Evolutionary conservation across 2,888 invertebrate species (phyloP), one percentile per base, ranked within the genome.

Genomic region (Melieria picta): DNA sequence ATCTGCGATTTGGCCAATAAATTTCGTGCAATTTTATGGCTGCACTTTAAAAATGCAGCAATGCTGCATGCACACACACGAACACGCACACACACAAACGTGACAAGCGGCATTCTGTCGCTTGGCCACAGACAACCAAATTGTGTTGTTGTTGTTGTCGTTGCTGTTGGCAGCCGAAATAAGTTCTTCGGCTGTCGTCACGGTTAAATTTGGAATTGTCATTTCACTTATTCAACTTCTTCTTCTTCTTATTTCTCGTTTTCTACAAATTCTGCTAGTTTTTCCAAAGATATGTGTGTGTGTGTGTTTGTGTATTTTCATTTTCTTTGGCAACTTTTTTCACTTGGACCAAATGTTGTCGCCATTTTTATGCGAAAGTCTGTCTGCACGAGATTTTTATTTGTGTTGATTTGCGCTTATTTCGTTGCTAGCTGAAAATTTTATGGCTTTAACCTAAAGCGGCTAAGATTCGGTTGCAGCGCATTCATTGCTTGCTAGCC

Each of bases 291-390:
- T 13, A 56, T 52, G 55, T 48, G 55, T 63, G 46, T n/a, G n/a
- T 71, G 42, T 58, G 48, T 57, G 4, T 63, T n/a, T 66, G n/a
- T 30, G 56, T 4, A 30, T 48, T n/a, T 45, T n/a, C 52, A 43
- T 50, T 5, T 9, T 4, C 42, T 43, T 30, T 9, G 30, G n/a
- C 57, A 9, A 13, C 16, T 4, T 57, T 45, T 57, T 46, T 16
- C 9, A 42, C 48, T 66, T 43, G 48, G 11, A 7, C 10, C 58
- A 7, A 42, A 42, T 60, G 46, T 56, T 76, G 77, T 75, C 77
- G 74, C 75, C 74, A 70, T 68, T 75, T 77, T 77, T 68, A 73
- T 74, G 61, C 69, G 60, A 67, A 69, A 66, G 72, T 73, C 70
- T 71, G 71, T 57, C 50, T 63, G 60, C 61, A 68, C 48, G 56